Evolutionary conservation across 2,797 vertebrate genomes (phyloP).

Genomic region (Cuculus canorus): DNA sequence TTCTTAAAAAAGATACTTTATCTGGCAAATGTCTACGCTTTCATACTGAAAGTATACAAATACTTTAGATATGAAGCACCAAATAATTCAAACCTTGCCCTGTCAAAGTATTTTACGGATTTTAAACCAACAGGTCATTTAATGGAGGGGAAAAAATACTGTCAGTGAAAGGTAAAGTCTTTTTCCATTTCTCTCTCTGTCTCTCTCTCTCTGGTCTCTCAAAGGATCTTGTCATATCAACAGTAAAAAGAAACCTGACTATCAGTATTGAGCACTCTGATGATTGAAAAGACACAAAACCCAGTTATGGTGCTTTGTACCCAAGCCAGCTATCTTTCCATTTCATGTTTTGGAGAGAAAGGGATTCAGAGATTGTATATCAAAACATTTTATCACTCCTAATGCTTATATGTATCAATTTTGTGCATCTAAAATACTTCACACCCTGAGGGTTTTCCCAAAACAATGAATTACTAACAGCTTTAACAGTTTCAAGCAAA

Average conservation of each 20-base stretch:
- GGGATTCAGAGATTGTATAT: background rate
- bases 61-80: background rate
- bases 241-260: constrained; percentile 33
- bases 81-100: background rate
- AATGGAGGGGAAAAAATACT: constrained; percentile 28
- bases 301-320: constrained; percentile 5
- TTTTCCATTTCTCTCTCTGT: background rate
- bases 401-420: background rate
- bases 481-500: background rate
- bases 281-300: constrained; percentile 12
- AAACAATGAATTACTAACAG: background rate
- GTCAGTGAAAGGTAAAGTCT: constrained; percentile 49
- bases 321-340: constrained; percentile 30
- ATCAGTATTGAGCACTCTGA: constrained; percentile 4
- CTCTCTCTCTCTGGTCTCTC: background rate
- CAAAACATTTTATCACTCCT: constrained; percentile 4
- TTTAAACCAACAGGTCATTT: constrained; percentile 22
- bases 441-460: background rate
- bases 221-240: background rate
- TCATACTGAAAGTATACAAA: background rate
- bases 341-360: background rate
- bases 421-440: background rate
- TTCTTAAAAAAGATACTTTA: constrained; percentile 17
- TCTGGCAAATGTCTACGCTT: background rate
- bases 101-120: background rate